Base-by-base conservation (phyloP, 1,140 invertebrate genomes). In the Ips nitidus region DNA sequence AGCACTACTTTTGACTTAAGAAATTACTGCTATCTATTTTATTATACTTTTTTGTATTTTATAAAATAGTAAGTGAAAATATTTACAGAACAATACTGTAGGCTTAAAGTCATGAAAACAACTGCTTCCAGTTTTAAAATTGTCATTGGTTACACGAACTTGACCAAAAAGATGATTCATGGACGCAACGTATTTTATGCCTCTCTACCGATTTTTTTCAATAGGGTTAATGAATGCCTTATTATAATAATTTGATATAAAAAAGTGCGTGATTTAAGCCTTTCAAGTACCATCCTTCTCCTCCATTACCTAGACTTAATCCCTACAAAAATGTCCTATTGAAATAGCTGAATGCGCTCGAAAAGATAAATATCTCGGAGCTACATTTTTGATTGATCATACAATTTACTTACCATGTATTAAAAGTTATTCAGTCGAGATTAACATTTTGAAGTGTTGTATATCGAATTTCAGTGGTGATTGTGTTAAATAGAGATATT, bases 381-480 rank as follows among this genome's bases (percentile, higher is more conserved):
- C 58, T 53, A 69, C 43, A 61, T 61, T 69, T 69, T 69, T 69
- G 66, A 69, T 69, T 69, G 66, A 69, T 69, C 63, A 61, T 69
- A 69, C 66, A 62, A 61, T 69, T 67, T 69, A 61, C 59, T 61
- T 57, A 50, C 52, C 45, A 69, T n/a, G 42, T 69, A 69, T 55
- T 61, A 61, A 41, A 69, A 69, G 58, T 69, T 69, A 69, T 69
- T 69, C 66, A 62, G 47, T 37, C 40, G 38, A 69, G 52, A 69
- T 69, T 69, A 69, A 61, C 66, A 69, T 69, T 69, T 52, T 69
- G 43, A 43, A 61, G 45, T 69, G 58, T 58, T 58, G 66, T 69
- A 62, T 62, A 69, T 69, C 58, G 41, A 66, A 59, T 66, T 66
- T 66, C 65, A 66, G 52, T 58, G 52, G 65, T 57, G 55, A 50